phyloP scores from a whole-genome alignment of 2,888 invertebrate species.

The Tinea pellionella region DNA sequence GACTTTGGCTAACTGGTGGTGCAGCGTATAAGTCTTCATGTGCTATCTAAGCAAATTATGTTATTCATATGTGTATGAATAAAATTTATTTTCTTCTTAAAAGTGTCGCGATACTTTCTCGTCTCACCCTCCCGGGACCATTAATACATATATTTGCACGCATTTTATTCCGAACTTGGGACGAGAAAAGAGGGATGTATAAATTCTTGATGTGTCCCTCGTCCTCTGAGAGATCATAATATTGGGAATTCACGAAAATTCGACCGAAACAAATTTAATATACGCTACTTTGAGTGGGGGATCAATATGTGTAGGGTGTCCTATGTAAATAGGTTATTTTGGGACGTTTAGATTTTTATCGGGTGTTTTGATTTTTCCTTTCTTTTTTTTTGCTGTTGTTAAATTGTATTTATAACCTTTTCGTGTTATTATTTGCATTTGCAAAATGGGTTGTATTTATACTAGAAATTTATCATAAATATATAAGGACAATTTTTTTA shows the following conservation, averaged over 20 bases:
- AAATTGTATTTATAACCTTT: no score
- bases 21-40: no score
- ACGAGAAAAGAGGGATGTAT: background rate
- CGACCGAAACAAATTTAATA: slow-evolving; percentile 57
- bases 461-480: no score
- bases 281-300: slow-evolving; percentile 25
- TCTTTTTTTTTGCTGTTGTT: background rate
- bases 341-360: background rate
- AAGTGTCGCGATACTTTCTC: background rate
- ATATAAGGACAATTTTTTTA: no score
- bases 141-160: background rate
- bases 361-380: background rate
- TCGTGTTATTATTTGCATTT: no score
- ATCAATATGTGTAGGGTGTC: slow-evolving; percentile 4
- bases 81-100: no score
- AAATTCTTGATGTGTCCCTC: background rate
- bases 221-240: slow-evolving; percentile 31
- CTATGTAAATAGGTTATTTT: slow-evolving; percentile 6
- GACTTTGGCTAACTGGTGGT: no score
- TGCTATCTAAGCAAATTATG: no score
- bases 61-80: no score
- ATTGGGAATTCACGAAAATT: slow-evolving; percentile 40
- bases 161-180: background rate
- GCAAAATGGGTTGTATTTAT: no score
- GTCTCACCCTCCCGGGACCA: background rate